Evolutionary conservation across 2,888 invertebrate species (phyloP).

Genomic region (Oligia strigilis): DNA sequence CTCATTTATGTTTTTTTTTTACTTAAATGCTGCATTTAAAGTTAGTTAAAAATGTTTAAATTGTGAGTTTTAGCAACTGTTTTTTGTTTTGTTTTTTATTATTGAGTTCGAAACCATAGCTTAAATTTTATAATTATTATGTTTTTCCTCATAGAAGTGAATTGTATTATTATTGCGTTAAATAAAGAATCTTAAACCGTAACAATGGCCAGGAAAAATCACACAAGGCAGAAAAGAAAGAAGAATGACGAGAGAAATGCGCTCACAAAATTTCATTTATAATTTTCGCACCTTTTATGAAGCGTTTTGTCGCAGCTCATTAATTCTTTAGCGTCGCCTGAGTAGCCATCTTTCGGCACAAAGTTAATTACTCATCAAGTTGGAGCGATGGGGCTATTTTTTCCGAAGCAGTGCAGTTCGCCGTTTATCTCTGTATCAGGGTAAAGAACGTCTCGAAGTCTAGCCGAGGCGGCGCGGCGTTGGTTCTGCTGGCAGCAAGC

Average conservation of each 20-base stretch:
- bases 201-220: constrained; percentile 25
- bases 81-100: neutral
- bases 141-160: neutral
- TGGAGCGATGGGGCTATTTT: constrained; percentile 64
- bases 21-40: neutral
- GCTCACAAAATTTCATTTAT: constrained; percentile 45
- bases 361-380: constrained; percentile 71
- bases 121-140: neutral
- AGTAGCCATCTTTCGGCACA: constrained; percentile 61
- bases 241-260: constrained; percentile 16
- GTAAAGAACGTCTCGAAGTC: constrained; percentile 71
- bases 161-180: neutral
- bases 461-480: constrained; percentile 69
- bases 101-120: neutral
- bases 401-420: constrained; percentile 68
- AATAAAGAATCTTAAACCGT: neutral
- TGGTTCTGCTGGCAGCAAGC: constrained; percentile 73
- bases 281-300: constrained; percentile 45
- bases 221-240: constrained; percentile 14
- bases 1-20: neutral
- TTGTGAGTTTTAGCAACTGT: neutral
- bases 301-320: constrained; percentile 42
- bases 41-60: neutral
- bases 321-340: constrained; percentile 45
- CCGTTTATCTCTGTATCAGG: constrained; percentile 76